Evolutionary conservation across 2,888 invertebrate species (phyloP).

Genomic region (Conops quadrifasciatus): DNA sequence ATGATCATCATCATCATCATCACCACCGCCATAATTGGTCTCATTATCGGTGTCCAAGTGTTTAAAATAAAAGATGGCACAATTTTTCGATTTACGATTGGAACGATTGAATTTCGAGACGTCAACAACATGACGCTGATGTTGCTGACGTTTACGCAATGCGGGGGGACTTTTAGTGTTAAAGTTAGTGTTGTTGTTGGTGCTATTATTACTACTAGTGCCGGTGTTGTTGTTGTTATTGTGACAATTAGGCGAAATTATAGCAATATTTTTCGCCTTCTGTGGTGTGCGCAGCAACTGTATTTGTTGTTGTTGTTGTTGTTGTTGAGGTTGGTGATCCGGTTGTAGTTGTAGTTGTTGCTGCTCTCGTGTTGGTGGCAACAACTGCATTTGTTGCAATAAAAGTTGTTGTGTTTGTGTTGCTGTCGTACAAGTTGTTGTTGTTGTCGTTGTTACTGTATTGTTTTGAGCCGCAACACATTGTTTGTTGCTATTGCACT

Average conservation of each 20-base stretch:
- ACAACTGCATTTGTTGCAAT: too few relatives aligned
- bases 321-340: conserved; percentile 40
- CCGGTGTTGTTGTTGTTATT: conserved; percentile 36
- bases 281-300: conserved; percentile 37
- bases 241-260: conserved; percentile 57
- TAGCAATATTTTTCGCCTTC: conserved; percentile 57
- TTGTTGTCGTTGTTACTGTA: conserved; percentile 2
- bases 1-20: conserved; percentile 46
- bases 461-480: conserved; percentile 41
- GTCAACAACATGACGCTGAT: conserved; percentile 67
- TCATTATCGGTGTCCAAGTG: conserved; percentile 89
- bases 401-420: conserved; percentile 40
- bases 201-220: conserved; percentile 42
- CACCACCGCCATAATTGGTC: conserved; percentile 62
- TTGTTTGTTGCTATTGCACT: conserved; percentile 35
- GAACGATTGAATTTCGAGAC: conserved; percentile 75
- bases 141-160: conserved; percentile 45
- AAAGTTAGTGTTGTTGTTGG: conserved; percentile 14
- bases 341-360: conserved; percentile 43
- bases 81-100: conserved; percentile 81
- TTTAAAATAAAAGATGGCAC: conserved; percentile 85
- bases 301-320: conserved; percentile 47
- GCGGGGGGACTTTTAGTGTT: conserved; percentile 53
- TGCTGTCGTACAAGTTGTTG: conserved; percentile 41
- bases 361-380: conserved; percentile 34